Evolutionary conservation across 2,113 vertebrate genomes (phyloP), one percentile per base, ranked within the genome.

Genomic region (Spea bombifrons): DNA sequence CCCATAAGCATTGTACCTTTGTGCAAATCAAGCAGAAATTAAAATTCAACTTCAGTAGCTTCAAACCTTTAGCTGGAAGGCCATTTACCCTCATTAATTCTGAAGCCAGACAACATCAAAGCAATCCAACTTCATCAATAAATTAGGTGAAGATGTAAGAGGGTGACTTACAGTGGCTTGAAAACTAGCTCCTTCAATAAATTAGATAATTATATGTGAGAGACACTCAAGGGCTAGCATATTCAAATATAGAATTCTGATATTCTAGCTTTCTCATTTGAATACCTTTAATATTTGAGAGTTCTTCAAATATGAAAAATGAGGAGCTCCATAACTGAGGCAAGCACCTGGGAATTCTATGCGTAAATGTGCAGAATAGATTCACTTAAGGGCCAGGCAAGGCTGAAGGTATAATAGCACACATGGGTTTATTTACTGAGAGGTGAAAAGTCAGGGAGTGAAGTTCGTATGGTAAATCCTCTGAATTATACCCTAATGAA

Each of bases 11-110:
- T 63, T 72, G 49, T 72, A 72, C 68, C 76, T 72, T 72, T 16
- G 48, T 66, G 43, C 61, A 47, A 44, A 66, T 78, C n/a, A 59
- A 16, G 48, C 72, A 61, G 70, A 78, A 72, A 78, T 78, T 78
- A 78, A 72, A 63, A 78, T 78, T 78, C 76, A 66, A 65, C 69
- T 78, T 78, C 43, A 50, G 76, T 78, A 78, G 69, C 61, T 71
- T 72, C 69, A 78, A 78, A 78, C 76, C 68, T 78, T 78, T 71
- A 46, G 69, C 76, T 78, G 49, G 76, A 78, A 78, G 76, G 76
- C 76, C 76, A 72, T 78, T 78, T 78, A 72, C 76, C 69, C 69
- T 78, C 76, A 78, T 78, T 78, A 78, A 78, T 72, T 72, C 76
- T 78, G 17, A 61, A 78, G 72, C 69, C 69, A 78, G 61, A 16